Base-by-base conservation (phyloP, 1,140 invertebrate species). In the Eriocheir sinensis region DNA sequence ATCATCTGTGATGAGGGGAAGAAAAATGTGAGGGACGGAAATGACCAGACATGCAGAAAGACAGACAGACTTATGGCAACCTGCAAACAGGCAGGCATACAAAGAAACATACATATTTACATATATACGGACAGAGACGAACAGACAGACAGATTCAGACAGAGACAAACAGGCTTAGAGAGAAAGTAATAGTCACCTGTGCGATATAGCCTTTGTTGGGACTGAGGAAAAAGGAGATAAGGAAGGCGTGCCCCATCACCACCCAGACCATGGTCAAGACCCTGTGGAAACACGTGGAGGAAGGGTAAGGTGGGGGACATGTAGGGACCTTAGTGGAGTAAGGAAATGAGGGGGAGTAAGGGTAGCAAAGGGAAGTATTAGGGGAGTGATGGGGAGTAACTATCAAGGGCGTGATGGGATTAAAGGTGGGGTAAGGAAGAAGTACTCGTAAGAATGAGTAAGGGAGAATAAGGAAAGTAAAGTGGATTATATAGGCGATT, bases 231-330 rank as follows among this genome's bases (percentile, higher is more conserved):
- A 81, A 3, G 80, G 32, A 79, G 3, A 80, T 30, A 4, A 89
- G 88, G 88, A 4, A 89, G 40, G 40, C 30, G 36, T 92, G 91
- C 6, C 60, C 91, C 2, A 41, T 3, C 60, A 92, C 79, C 40
- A 92, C 91, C 91, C 91, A 92, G 72, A 34, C 21, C 91, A 92
- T 92, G 38, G 41, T 80, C 34, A 92, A 34, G 17, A 81, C 91
- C 40, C 91, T 92, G 91, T 36, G 36, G 53, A 32, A 34, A 48
- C 36, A 40, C 44, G 44, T 8, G 4, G 44, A 48, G 4, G 44
- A 8, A 48, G 4, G 27, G 44, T 48, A 48, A 48, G 15, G 15
- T 48, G n/a, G 60, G 27, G 60, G 53, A 72, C 12, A 72, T 12
- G 27, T 12, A n/a, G n/a, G n/a, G n/a, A n/a, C n/a, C n/a, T n/a